phyloP scores from a whole-genome alignment of 2,888 invertebrate species.

The Atethmia centrago region DNA sequence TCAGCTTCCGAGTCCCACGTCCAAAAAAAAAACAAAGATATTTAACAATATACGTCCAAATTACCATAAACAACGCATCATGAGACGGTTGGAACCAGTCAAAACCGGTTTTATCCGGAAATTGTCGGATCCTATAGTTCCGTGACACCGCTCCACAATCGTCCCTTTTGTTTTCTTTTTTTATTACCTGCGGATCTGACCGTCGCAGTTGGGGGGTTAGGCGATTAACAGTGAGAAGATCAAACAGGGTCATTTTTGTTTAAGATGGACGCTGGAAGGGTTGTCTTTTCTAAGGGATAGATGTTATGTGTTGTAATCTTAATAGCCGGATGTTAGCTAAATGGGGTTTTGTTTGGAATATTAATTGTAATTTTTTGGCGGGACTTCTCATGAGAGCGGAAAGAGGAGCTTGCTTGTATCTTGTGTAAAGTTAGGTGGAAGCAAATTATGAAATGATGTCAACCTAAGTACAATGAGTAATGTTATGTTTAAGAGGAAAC shows the following conservation, averaged over 20 bases:
- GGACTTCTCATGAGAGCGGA: constrained; percentile 52
- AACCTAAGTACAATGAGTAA: neutral
- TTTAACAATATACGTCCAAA: constrained; percentile 85
- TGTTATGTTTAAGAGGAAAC: no score
- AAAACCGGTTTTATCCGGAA: constrained; percentile 85
- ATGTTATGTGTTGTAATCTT: constrained; percentile 70
- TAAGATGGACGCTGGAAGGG: constrained; percentile 75
- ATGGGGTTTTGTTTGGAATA: constrained; percentile 65
- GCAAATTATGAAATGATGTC: neutral
- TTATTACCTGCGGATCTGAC: constrained; percentile 79
- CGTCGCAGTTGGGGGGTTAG: constrained; percentile 75
- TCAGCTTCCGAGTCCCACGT: constrained; percentile 83
- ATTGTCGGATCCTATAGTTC: constrained; percentile 81
- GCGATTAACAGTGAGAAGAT: constrained; percentile 79
- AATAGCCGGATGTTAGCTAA: constrained; percentile 75
- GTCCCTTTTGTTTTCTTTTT: constrained; percentile 80
- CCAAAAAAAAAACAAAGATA: constrained; percentile 73
- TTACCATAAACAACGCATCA: constrained; percentile 90
- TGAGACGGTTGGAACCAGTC: constrained; percentile 76
- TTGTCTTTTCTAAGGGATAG: constrained; percentile 67
- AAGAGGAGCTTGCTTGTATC: neutral
- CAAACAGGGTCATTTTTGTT: constrained; percentile 75
- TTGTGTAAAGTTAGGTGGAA: neutral
- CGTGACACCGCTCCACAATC: constrained; percentile 85
- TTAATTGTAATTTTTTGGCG: constrained; percentile 56